Evolutionary conservation across 2,113 vertebrate species (phyloP), one percentile per base, ranked within the genome.

Genomic region (Bubalus kerabau): DNA sequence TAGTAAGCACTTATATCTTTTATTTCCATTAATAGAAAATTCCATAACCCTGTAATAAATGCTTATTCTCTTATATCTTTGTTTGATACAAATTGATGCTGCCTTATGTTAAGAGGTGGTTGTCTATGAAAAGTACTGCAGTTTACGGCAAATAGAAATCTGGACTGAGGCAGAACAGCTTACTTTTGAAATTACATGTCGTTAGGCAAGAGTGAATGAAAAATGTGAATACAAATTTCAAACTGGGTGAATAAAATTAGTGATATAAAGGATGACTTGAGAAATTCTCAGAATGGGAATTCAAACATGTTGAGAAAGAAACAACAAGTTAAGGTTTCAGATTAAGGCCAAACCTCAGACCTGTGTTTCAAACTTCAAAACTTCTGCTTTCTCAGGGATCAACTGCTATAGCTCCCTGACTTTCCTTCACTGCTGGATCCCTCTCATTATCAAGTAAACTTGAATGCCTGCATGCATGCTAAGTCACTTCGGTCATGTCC

Each of bases 351-450:
- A 62, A 3, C 2, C 12, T 81, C 30, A 7, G n/a, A 23, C 4
- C 6, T 40, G 12, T 0, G 1, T 2, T 10, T 9, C 23, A 7
- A 54, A 26, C 13, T 28, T 19, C 2, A 43, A 48, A 86, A 4
- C 5, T 3, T 17, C 32, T 12, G n/a, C 40, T 15, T 81, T 2
- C n/a, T 43, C 54, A 2, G 50, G 3, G 3, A 50, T 16, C 17
- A 28, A 23, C 13, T 15, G 28, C 12, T 17, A 5, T 8, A 32
- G 8, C 12, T 88, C 43, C 17, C 1, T 15, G 9, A 19, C 0
- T 11, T 57, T 74, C 17, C 17, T 32, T 36, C 16, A 5, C 48
- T 28, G 8, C 16, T 16, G 19, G 14, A 30, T 74, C 6, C 21
- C 67, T 60, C 1, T 3, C 26, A 16, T 15, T 16, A 40, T 32